A percentile compares a stretch with the other conserved stretches of the same genome.
These are phyloP conservation scores for Caenorhabditis angaria DNA, from an alignment of 2,888 invertebrate species.

Conservation along the genomic window DNA sequence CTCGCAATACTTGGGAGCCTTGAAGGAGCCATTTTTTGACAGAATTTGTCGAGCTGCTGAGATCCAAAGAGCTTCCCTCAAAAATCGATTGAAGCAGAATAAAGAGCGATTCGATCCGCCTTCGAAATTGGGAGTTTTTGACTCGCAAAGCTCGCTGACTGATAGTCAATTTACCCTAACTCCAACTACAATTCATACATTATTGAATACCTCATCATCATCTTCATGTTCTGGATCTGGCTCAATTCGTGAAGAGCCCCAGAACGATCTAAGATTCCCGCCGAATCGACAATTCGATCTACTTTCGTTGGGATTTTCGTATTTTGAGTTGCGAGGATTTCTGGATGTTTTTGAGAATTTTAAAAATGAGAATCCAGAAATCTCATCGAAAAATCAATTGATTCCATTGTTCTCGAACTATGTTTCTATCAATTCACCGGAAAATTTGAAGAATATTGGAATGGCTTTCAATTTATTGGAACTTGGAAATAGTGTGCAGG, in stretches of 20 bases:
- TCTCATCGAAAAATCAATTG: constrained; percentile 15
- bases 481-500: constrained; percentile 45
- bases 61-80: constrained; percentile 56
- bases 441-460: constrained; percentile 39
- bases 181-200: constrained; percentile 32
- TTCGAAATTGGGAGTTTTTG: constrained; percentile 12
- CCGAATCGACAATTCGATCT: constrained; percentile 52
- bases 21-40: constrained; percentile 53
- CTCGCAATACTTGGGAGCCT: constrained; percentile 49
- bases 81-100: constrained; percentile 58
- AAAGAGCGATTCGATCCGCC: constrained; percentile 41
- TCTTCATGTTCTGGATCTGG: too few relatives aligned
- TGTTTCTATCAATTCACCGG: constrained; percentile 45
- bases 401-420: constrained; percentile 46
- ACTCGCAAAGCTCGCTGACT: constrained; percentile 35
- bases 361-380: constrained; percentile 38
- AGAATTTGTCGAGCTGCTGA: constrained; percentile 58
- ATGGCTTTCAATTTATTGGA: constrained; percentile 53
- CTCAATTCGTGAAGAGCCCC: too few relatives aligned
- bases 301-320: constrained; percentile 54
- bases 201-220: not conserved
- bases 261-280: constrained; percentile 44
- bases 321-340: constrained; percentile 53
- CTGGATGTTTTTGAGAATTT: constrained; percentile 48
- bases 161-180: constrained; percentile 14